Percentiles rank a stretch among this genome's conserved stretches.
Conservation (phyloP, 2,113 vertebrate species). For the Zootoca vivipara region DNA sequence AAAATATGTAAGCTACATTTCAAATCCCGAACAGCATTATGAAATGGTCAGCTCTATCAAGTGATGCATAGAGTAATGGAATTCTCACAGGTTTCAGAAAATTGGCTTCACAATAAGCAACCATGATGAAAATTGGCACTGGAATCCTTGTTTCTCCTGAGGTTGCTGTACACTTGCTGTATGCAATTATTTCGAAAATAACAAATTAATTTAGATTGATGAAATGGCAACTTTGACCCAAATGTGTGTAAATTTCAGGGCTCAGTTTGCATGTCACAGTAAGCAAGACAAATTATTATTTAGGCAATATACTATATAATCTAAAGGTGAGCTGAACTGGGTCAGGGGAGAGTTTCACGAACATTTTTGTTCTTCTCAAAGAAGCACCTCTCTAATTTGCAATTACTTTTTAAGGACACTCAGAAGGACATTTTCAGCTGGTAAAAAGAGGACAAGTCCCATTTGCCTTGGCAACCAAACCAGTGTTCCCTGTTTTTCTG, state of each 20-base stretch:
- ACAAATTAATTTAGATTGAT: not conserved
- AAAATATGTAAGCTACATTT: slow-evolving; percentile 1
- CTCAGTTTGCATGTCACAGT: too few species aligned
- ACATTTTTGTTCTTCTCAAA: not conserved
- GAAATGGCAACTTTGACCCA: not conserved
- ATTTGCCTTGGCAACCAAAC: not conserved
- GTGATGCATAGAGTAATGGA: rapidly evolving
- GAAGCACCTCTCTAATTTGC: not conserved
- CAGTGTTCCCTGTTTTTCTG: not conserved
- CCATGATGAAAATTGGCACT: not conserved
- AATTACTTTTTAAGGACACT: not conserved
- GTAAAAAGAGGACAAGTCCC: too few species aligned
- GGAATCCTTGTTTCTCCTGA: not conserved
- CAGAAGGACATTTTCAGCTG: not conserved
- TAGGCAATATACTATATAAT: not conserved
- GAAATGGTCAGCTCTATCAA: not conserved
- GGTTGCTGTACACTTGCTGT: not conserved
- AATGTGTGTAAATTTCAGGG: not conserved
- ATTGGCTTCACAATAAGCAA: not conserved
- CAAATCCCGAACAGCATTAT: not conserved
- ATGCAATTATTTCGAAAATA: not conserved
- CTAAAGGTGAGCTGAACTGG: not conserved
- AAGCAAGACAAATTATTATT: not conserved
- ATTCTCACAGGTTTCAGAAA: rapidly evolving
- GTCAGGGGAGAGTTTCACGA: not conserved